Percentiles rank a stretch among this genome's conserved stretches.
phyloP scores from a whole-genome alignment of 1,140 invertebrate genomes.

The Stenopsyche tienmushanensis region DNA sequence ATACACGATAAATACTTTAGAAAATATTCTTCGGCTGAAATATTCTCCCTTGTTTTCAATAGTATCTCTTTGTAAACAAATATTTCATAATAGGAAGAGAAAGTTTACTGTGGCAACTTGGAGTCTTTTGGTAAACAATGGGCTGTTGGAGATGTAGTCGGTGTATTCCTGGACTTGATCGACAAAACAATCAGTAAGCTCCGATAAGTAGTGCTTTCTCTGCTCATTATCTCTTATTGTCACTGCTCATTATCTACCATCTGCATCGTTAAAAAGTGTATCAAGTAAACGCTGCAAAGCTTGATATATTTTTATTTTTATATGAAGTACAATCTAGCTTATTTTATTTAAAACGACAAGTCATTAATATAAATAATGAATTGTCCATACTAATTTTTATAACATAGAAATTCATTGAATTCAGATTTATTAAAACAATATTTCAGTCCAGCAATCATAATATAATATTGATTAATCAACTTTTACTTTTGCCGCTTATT shows the following conservation, averaged over 20 bases:
- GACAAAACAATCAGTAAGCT: conserved; percentile 92
- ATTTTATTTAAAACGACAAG: too few relatives aligned
- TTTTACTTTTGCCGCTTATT: too few relatives aligned
- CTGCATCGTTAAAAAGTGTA: neutral
- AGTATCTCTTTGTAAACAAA: neutral
- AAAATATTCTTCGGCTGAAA: too few relatives aligned
- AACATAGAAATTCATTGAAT: too few relatives aligned
- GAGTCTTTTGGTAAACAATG: conserved; percentile 95
- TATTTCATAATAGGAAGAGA: conserved; percentile 78
- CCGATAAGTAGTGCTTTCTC: conserved; percentile 1
- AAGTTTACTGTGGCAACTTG: conserved; percentile 82
- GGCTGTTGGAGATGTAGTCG: conserved; percentile 91
- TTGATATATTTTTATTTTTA: neutral
- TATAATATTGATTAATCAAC: too few relatives aligned
- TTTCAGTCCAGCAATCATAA: too few relatives aligned
- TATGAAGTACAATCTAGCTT: too few relatives aligned
- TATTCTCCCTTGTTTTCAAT: too few relatives aligned
- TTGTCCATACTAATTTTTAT: too few relatives aligned
- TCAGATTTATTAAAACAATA: too few relatives aligned
- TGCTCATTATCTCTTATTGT: conserved; percentile 5
- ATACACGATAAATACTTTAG: too few relatives aligned
- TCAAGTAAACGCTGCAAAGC: neutral
- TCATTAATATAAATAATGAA: too few relatives aligned
- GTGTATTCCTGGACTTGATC: conserved; percentile 94
- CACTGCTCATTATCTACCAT: conserved; percentile 11